Base-by-base conservation (phyloP, 92 coral and sea anemone genomes). In the Montipora capitata region DNA sequence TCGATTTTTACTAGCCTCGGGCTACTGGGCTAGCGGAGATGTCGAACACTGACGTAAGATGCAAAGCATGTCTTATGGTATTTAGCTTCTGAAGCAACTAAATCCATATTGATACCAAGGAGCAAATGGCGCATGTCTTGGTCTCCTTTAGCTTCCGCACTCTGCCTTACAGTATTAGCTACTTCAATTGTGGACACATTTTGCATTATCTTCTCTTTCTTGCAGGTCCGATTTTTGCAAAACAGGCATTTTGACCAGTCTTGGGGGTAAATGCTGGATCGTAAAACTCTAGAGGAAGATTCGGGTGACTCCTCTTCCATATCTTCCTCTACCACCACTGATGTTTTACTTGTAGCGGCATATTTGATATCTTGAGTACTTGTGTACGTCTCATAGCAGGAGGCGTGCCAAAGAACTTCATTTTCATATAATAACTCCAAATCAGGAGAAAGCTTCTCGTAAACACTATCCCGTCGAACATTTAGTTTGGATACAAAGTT, bases 321-420 rank as follows among this genome's bases (percentile, higher is more conserved):
- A n/a, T n/a, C n/a, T n/a, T n/a, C n/a, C n/a, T n/a, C n/a, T n/a
- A n/a, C n/a, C n/a, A n/a, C n/a, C n/a, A n/a, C n/a, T n/a, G n/a
- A n/a, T n/a, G n/a, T n/a, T n/a, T n/a, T n/a, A n/a, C n/a, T n/a
- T n/a, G n/a, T n/a, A n/a, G n/a, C n/a, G n/a, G n/a, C n/a, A 20
- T 90, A 85, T 39, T 78, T 71, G 41, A 90, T 49, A 43, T 85
- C 85, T 79, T 85, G 90, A 11, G 10, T 11, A 72, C 93, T 89
- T 4, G 93, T 89, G 63, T 77, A 89, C 10, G 89, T 66, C 13
- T 88, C 78, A 83, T 83, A 89, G 41, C 92, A 89, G 7, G 84
- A 74, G 42, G 92, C 70, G 64, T 89, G 88, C 92, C 88, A 89
- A 2, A 88, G 7, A 10, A 89, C 89, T 52, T 83, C 80, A 73